Evolutionary conservation across 2,113 vertebrate genomes (phyloP), one percentile per base, ranked within the genome.

Genomic region (Strix uralensis): DNA sequence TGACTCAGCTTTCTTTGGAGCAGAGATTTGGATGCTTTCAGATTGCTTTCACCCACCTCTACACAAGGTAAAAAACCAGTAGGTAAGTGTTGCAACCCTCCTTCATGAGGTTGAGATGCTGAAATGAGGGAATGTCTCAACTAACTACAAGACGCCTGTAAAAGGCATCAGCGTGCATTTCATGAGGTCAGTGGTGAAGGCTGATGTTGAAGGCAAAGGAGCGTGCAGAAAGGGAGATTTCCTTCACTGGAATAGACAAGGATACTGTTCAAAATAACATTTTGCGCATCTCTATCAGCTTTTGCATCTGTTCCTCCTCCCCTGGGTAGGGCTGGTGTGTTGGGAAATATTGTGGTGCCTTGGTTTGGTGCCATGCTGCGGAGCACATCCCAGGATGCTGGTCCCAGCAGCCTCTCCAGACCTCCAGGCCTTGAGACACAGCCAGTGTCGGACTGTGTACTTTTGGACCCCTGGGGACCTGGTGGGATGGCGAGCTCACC

Each of bases 261-360:
- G 7, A 12, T 59, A 11, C 19, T 58, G 66, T 19, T 75, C 54
- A 38, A 34, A 66, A 32, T 4, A 52, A 32, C 8, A 15, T 52
- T 67, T 74, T 54, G 34, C 15, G 15, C 36, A 13, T 22, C 15
- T 38, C 46, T 67, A 3, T 13, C 21, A 12, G 16, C 21, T 74
- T 59, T 67, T 42, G 32, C 74, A 26, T 51, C 36, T 52, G 7
- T 58, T 26, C 44, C 27, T 74, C 36, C 36, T 58, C 30, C 59
- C 15, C 11, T 0, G 3, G n/a, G 34, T 20, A 34, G 75, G 15
- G 75, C 42, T 1, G 2, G 21, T 1, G 0, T 27, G 20, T 42
- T 52, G 61, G 51, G 36, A 52, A 66, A 38, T 6, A 4, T 11
- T 1, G 1, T 4, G 42, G 29, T 63, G 19, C 42, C n/a, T 49